Conservation (phyloP, 2,113 vertebrate genomes). For the Psilopogon haemacephalus region DNA sequence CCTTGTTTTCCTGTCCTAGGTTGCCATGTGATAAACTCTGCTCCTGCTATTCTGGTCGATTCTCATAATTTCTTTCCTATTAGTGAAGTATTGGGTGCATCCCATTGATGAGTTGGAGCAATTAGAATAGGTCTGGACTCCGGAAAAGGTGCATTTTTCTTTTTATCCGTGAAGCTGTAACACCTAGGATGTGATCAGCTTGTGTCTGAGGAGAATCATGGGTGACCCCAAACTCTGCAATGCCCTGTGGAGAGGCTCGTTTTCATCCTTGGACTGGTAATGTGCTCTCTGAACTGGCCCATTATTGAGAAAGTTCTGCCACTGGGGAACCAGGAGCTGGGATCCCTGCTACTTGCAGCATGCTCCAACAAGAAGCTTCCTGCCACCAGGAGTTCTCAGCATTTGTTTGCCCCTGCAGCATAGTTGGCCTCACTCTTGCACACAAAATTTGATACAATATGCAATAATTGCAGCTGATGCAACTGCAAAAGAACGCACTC, state of each 20-base stretch:
- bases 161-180: not conserved
- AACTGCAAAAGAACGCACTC: not conserved
- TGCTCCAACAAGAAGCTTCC: constrained; percentile 15
- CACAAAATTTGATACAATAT: not conserved
- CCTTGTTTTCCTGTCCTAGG: not conserved
- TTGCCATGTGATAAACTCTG: not conserved
- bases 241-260: not conserved
- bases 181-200: not conserved
- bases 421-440: not conserved
- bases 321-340: not conserved
- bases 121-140: not conserved
- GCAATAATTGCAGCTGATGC: not conserved
- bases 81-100: not conserved
- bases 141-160: not conserved
- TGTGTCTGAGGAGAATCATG: not conserved
- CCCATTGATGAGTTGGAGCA: not conserved
- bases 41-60: not conserved
- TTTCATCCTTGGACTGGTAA: not conserved
- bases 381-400: not conserved
- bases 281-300: not conserved
- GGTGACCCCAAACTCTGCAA: not conserved
- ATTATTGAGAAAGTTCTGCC: not conserved
- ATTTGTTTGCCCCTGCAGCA: constrained; percentile 10
- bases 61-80: not conserved
- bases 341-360: not conserved